These are phyloP conservation scores for Craniophora ligustri DNA, from an alignment of 2,888 invertebrate species.

Conservation along the genomic window DNA sequence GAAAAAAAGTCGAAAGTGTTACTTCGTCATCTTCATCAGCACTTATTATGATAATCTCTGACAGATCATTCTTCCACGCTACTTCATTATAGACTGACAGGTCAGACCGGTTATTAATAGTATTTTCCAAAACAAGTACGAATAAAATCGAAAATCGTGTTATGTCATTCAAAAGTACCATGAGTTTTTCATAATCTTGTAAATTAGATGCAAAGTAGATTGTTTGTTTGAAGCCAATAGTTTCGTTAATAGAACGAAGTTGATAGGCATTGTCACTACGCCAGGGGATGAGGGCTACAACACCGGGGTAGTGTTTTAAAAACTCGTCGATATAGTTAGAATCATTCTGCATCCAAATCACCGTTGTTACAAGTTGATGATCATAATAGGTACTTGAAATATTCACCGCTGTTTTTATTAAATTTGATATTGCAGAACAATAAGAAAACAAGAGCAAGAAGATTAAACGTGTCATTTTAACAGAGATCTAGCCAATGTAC, in stretches of 20 bases:
- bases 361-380: constrained; percentile 52
- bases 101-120: constrained; percentile 30
- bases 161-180: constrained; percentile 54
- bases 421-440: constrained; percentile 17
- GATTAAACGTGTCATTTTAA: constrained; percentile 18
- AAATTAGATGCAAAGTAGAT: constrained; percentile 61
- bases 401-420: constrained; percentile 55
- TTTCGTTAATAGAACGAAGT: constrained; percentile 41
- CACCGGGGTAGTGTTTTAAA: constrained; percentile 56
- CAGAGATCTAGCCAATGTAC: too few species aligned
- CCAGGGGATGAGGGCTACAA: constrained; percentile 53
- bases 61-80: constrained; percentile 67
- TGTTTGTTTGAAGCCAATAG: constrained; percentile 60
- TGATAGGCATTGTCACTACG: constrained; percentile 30
- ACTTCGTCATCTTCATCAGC: constrained; percentile 42
- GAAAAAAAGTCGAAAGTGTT: constrained; percentile 65
- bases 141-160: constrained; percentile 58
- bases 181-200: constrained; percentile 60
- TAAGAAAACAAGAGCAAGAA: constrained; percentile 2
- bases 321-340: constrained; percentile 53
- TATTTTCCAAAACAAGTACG: constrained; percentile 59
- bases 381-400: constrained; percentile 62
- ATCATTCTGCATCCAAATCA: constrained; percentile 60
- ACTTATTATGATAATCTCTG: constrained; percentile 66
- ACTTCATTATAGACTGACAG: constrained; percentile 55